Base-by-base conservation (phyloP, 2,113 vertebrate genomes). In the Lutjanus erythropterus region DNA sequence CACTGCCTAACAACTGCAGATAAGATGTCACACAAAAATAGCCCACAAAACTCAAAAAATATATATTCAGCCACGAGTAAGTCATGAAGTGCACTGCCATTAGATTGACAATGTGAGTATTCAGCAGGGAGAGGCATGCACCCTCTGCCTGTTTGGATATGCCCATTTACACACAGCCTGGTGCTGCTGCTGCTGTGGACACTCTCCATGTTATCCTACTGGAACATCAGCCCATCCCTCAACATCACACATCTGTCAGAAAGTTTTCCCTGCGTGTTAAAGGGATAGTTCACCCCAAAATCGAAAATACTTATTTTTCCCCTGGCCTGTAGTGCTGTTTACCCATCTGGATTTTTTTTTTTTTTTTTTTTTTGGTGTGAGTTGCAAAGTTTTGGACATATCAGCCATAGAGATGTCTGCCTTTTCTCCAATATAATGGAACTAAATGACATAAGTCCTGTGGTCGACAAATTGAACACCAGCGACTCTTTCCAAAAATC, bases 11-110 rank as follows among this genome's bases (percentile, higher is more conserved):
- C 92, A 91, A 88, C 67, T 39, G 79, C 83, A 88, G 86, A 91
- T 90, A 90, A 90, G 78, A 91, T 82, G 85, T 87, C 83, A 86
- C 85, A 80, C 58, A 83, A 86, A 91, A 92, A 89, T 86, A 86
- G 73, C 71, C 50, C 80, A 46, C 27, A 78, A 89, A 83, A 78
- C 39, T 41, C 29, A n/a, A 55, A 71, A 78, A 68, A 52, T 33
- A 84, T 69, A 75, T 75, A 80, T 85, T 82, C 66, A 66, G 69
- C 53, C 21, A 6, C 68, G 19, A 82, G 85, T 87, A 72, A 84
- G 81, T 85, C 72, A 72, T 89, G 83, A 89, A 84, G 78, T 58
- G 81, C 53, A 60, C 25, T 65, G 77, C 77, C 78, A 77, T 86
- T 83, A 86, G 78, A 87, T 42, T 90, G 82, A 90, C 88, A 87